Percentiles rank a stretch among this genome's conserved stretches.
Conservation (phyloP, 1,140 invertebrate genomes). For the Mya arenaria region DNA sequence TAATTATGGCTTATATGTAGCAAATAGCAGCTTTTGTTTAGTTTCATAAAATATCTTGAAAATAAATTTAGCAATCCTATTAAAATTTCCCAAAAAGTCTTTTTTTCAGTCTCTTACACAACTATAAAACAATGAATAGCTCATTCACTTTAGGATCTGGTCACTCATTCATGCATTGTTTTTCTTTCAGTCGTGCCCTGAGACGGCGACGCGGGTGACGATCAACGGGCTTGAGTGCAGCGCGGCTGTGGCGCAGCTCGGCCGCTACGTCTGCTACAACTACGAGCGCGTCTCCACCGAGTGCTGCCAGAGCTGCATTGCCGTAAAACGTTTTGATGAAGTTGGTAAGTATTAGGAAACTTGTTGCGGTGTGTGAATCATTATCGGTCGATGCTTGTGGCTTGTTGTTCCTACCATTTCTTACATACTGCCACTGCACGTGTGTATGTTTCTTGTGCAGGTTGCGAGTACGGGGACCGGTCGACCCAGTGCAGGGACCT, state of each 20-base stretch:
- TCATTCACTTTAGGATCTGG: neutral
- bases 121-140: neutral
- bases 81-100: too few relatives aligned
- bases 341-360: too few relatives aligned
- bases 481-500: conserved; percentile 68
- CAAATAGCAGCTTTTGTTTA: too few relatives aligned
- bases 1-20: too few relatives aligned
- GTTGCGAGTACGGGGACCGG: conserved; percentile 75
- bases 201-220: conserved; percentile 57
- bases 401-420: too few relatives aligned
- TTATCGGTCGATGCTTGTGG: too few relatives aligned
- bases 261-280: conserved; percentile 71
- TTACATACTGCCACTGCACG: too few relatives aligned
- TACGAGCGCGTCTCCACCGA: conserved; percentile 69
- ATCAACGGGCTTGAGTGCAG: conserved; percentile 71
- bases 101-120: too few relatives aligned
- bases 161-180: neutral
- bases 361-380: too few relatives aligned
- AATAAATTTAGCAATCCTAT: too few relatives aligned
- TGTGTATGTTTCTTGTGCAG: too few relatives aligned
- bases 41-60: too few relatives aligned
- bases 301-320: conserved; percentile 69
- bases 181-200: conserved; percentile 64
- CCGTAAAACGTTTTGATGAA: conserved; percentile 59
- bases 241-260: conserved; percentile 64